Base-by-base conservation (phyloP, 2,113 vertebrate genomes). In the Heterocephalus glaber region DNA sequence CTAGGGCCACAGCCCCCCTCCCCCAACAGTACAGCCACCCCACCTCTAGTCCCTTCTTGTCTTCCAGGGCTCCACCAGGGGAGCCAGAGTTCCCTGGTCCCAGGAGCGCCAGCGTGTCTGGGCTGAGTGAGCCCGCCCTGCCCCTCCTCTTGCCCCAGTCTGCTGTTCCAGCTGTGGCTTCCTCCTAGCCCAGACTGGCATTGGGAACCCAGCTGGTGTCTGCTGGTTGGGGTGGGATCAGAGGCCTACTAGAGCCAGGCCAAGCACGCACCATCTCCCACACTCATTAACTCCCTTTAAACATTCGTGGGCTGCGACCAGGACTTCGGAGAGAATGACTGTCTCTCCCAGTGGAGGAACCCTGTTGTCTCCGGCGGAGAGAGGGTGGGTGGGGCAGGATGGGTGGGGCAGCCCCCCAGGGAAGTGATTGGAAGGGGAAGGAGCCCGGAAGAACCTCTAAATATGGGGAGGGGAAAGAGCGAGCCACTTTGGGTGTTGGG, bases 91-190 rank as follows among this genome's bases (percentile, higher is more conserved):
- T 81, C 47, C 74, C 65, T 58, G 24, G 49, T 84, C 81, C 26
- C 83, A 0, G 41, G 89, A 92, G 85, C 89, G 92, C 96, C 96
- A 91, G 95, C 90, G 60, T 95, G 96, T 96, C 97, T 96, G 95
- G 95, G 96, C 93, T 77, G 60, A 20, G 66, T 76, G 77, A 79
- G 72, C 30, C 77, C 8, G 86, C 89, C 90, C 80, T 82, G 86
- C 90, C 72, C 94, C 88, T 82, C 94, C 94, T 91, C 70, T 94
- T 52, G 89, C 81, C 94, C 65, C 35, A 72, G 68, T 93, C 68
- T 80, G 81, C 70, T 58, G 58, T 83, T 95, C 80, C 92, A 92
- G 92, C 79, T 85, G 93, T 76, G 88, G 83, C 91, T 3, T 61
- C 56, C 93, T 95, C 52, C 89, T 74, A 74, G 72, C 66, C 1